Evolutionary conservation across 2,888 invertebrate genomes (phyloP).

Genomic region (Calliopum simillimum): DNA sequence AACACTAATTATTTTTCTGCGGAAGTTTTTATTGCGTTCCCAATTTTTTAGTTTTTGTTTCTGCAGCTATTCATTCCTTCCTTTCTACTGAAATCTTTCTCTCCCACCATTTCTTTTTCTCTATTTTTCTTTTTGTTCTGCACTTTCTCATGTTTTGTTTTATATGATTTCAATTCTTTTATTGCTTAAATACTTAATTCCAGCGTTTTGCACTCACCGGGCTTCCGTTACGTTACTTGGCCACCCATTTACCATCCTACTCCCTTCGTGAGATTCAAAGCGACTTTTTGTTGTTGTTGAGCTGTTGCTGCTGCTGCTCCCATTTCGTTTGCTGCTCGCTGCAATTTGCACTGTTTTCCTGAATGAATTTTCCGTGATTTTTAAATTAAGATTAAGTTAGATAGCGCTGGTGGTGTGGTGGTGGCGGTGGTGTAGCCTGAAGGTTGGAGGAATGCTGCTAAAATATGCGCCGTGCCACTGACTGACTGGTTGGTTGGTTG

Average conservation of each 20-base stretch:
- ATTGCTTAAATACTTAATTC: conserved; percentile 28
- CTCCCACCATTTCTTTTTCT: neutral
- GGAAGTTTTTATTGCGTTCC: conserved; percentile 26
- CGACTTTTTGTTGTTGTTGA: conserved; percentile 3
- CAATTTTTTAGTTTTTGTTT: neutral
- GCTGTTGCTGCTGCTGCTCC: conserved; percentile 7
- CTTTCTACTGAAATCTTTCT: conserved; percentile 3
- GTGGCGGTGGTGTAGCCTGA: neutral
- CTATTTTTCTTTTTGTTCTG: neutral
- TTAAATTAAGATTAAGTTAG: conserved; percentile 35
- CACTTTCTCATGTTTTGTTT: conserved; percentile 15
- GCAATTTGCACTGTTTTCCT: conserved; percentile 25
- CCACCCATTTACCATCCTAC: neutral
- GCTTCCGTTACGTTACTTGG: neutral
- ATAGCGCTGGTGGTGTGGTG: neutral
- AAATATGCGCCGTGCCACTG: conserved; percentile 14
- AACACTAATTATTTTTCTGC: conserved; percentile 23
- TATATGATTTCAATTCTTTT: conserved; percentile 19
- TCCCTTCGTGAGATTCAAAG: neutral
- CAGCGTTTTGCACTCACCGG: conserved; percentile 28
- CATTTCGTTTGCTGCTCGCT: conserved; percentile 14
- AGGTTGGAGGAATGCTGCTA: neutral
- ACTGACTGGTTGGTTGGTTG: neutral
- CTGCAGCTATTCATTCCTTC: neutral
- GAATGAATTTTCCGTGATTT: conserved; percentile 40